Evolutionary conservation across 2,113 vertebrate species (phyloP), one percentile per base, ranked within the genome.

Genomic region (Petromus typicus): DNA sequence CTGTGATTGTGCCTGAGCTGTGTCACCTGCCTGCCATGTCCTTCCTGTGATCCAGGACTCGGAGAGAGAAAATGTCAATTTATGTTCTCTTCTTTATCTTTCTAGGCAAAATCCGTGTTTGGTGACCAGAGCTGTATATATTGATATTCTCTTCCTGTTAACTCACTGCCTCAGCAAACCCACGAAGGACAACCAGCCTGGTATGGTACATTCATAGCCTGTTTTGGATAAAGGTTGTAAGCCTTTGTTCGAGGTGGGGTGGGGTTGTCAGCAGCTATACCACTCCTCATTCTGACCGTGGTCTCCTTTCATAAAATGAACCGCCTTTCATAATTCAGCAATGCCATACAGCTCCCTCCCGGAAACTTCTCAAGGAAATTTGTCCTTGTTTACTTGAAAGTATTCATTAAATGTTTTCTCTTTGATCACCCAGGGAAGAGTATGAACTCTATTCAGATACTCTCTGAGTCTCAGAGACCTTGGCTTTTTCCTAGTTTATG

Each of bases 81-180:
- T 85, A 95, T 80, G 81, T 79, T 83, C n/a, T 81, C 22, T 81
- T 96, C 84, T 96, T 97, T 93, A 96, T 80, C 92, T 96, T 97
- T 97, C 48, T 96, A 99, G 99, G 96, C 96, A 98, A 92, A 99
- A 99, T 97, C 97, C 98, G 64, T 99, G 99, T 97, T 97, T 99
- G 96, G 99, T 99, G 97, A 99, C 99, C 90, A 99, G 99, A 98
- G 99, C 99, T 90, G 98, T 99, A 14, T 99, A 97, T 97, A 96
- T 99, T 89, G 99, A 99, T 93, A 97, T 99, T 91, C 91, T 99
- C 96, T 92, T 98, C 95, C 97, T 98, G 75, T 95, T 99, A 96
- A 99, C 98, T 97, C 97, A 83, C 97, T 98, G 98, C 89, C 91
- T 98, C 25, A 93, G 96, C 61, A 98, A 94, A 88, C 86, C 89